Evolutionary conservation across 2,888 invertebrate genomes (phyloP), one percentile per base, ranked within the genome.

Genomic region (Nipponacmea schrenckii): DNA sequence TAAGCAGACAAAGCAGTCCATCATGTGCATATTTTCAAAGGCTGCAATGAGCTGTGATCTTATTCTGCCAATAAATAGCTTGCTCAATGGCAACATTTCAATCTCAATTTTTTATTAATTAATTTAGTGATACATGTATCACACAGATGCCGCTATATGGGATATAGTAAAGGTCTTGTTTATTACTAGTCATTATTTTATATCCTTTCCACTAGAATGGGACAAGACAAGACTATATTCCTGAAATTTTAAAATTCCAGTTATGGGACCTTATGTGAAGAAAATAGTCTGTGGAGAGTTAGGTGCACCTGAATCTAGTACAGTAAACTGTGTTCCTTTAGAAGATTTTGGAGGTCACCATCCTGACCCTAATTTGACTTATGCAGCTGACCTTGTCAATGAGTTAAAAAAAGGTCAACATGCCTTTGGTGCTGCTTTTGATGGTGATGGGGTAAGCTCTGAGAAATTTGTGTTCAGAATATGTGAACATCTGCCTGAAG

Each of bases 291-390:
- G 94, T 15, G 93, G 95, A 64, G 95, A 96, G 86, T 90, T 99
- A 63, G 95, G 95, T 0, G 94, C 96, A 0, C 90, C 92, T 2
- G 90, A 92, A 2, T 90, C 91, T 62, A 93, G 92, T 84, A 93
- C 94, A 7, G 93, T 95, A 0, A 94, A 95, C 78, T 93, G 93
- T 62, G 92, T 91, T 0, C 96, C 97, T 0, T 90, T 97, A 71
- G 94, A 95, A 78, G 98, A 99, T 91, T 99, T 99, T 89, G 98
- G 98, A 2, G 97, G 97, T 48, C 94, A 73, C 66, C 96, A 92
- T 90, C 99, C 99, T 0, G 99, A 99, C 91, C 99, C 99, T 26
- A 99, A 99, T 91, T 91, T 96, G 26, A 96, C 95, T 0, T 96
- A 96, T 86, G 95, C 95, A 1, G 93, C 93, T 44, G 93, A 94